These are phyloP conservation scores for Carlito syrichta DNA, from an alignment of 2,113 vertebrate genomes.

Conservation along the genomic window DNA sequence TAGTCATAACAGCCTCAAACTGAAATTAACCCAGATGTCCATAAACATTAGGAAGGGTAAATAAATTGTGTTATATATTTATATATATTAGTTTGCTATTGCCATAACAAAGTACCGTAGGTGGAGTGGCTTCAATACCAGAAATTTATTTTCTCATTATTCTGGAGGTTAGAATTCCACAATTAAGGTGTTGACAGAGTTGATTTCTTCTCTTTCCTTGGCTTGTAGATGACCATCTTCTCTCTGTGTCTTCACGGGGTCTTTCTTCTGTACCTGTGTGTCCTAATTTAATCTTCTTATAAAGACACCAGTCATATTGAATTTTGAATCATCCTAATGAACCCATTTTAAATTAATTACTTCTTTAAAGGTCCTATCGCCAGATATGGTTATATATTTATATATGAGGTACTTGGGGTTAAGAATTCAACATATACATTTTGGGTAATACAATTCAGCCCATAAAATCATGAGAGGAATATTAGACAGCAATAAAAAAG, in stretches of 20 bases:
- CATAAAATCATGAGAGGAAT: not conserved
- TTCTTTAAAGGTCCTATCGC: not conserved
- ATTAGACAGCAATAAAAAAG: not conserved
- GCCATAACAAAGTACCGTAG: not conserved
- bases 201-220: not conserved
- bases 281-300: not conserved
- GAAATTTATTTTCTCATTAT: not conserved
- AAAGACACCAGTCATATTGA: not conserved
- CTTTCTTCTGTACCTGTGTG: not conserved
- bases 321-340: not conserved
- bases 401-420: not conserved
- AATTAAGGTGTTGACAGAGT: not conserved
- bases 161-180: not conserved
- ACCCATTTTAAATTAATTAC: not conserved
- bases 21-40: not conserved
- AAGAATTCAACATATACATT: not conserved
- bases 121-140: not conserved
- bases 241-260: not conserved
- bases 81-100: not conserved
- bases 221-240: not conserved
- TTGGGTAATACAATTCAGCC: not conserved
- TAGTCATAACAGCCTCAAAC: not conserved
- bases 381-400: not conserved
- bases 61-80: not conserved
- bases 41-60: not conserved